These are phyloP conservation scores for Psittacus erithacus DNA, from an alignment of 2,113 vertebrate genomes.

Conservation along the genomic window DNA sequence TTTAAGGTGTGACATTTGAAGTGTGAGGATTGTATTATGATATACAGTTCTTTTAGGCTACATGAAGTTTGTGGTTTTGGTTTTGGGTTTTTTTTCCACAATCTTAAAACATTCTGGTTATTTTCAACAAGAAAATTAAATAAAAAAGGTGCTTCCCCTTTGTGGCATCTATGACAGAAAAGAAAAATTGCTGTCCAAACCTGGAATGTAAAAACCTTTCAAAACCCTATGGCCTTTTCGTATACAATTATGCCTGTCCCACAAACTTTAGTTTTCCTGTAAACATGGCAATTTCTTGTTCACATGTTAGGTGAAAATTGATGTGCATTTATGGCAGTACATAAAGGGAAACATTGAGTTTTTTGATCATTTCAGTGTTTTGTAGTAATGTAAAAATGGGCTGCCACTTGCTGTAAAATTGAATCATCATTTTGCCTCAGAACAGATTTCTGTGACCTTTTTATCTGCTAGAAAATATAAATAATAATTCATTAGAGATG, in stretches of 20 bases:
- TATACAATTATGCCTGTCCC: not conserved
- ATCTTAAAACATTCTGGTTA: not conserved
- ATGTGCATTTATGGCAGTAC: not conserved
- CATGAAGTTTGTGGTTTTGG: not conserved
- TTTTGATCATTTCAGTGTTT: constrained; percentile 15
- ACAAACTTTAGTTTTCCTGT: not conserved
- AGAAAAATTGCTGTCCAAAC: not conserved
- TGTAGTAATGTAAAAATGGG: not conserved
- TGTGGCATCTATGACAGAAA: not conserved
- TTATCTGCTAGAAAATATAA: constrained; percentile 1
- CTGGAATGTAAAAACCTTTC: not conserved
- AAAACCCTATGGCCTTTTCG: not conserved
- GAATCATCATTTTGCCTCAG: not conserved
- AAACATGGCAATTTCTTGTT: not conserved
- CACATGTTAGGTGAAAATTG: not conserved
- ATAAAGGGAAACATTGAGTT: not conserved
- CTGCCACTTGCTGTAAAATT: not conserved
- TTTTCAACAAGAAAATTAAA: not conserved
- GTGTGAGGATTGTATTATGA: not conserved
- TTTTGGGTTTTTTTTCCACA: not conserved
- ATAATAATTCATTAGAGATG: constrained; percentile 15
- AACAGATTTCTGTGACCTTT: constrained; percentile 9
- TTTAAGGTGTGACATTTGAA: not conserved
- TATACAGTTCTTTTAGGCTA: not conserved
- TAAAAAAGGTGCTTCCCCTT: fast-evolving